A percentile compares a stretch with the other conserved stretches of the same genome.
phyloP scores from a whole-genome alignment of 2,113 vertebrate genomes.

The Oryzias curvinotus region DNA sequence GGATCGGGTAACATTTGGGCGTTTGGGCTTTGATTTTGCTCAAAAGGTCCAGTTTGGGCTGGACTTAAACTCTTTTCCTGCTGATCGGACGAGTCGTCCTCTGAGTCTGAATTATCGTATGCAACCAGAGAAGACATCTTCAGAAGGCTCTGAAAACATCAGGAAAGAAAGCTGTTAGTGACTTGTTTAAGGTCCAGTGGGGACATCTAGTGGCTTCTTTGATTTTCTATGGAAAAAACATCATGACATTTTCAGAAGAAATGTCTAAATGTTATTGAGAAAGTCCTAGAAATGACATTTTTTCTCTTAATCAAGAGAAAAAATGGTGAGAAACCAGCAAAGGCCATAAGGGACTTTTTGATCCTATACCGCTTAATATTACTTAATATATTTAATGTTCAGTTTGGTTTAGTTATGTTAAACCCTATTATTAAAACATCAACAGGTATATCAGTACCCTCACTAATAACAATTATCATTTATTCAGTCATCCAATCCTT shows the following conservation, averaged over 20 bases:
- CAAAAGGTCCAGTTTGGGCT: constrained; percentile 6
- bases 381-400: too few relatives aligned
- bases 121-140: constrained; percentile 88
- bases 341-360: too few relatives aligned
- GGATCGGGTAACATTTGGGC: background rate
- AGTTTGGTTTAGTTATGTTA: too few relatives aligned
- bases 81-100: constrained; percentile 70
- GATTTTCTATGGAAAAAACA: background rate
- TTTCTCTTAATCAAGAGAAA: too few relatives aligned
- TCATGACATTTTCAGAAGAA: background rate
- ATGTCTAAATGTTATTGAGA: background rate
- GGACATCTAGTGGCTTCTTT: constrained; percentile 49
- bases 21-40: constrained; percentile 10
- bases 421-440: too few relatives aligned
- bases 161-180: background rate
- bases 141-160: constrained; percentile 18
- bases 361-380: too few relatives aligned
- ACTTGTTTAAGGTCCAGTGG: constrained; percentile 7
- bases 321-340: too few relatives aligned
- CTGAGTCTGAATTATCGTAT: constrained; percentile 91
- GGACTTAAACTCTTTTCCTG: background rate
- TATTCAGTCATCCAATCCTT: too few relatives aligned
- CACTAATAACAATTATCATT: too few relatives aligned
- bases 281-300: too few relatives aligned
- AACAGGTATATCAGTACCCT: too few relatives aligned